phyloP scores from a whole-genome alignment of 2,888 invertebrate species.

The Synanthedon tipuliformis region DNA sequence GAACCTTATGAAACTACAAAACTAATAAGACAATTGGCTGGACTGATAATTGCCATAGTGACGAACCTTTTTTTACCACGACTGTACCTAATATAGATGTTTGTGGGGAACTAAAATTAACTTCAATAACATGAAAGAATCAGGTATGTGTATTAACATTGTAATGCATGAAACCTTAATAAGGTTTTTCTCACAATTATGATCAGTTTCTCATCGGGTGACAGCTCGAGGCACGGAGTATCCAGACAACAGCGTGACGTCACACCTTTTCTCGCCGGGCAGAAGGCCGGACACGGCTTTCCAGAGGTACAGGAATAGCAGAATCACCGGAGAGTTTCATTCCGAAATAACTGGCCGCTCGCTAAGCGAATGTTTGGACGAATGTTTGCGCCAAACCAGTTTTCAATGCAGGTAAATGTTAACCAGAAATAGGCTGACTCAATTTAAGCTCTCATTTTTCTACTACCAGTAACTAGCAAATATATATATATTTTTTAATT shows the following conservation, averaged over 20 bases:
- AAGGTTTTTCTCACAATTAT: slow-evolving; percentile 59
- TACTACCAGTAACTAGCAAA: background rate
- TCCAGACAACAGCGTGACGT: slow-evolving; percentile 87
- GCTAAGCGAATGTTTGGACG: slow-evolving; percentile 89
- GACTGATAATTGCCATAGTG: too few relatives aligned
- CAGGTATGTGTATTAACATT: background rate
- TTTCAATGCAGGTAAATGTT: slow-evolving; percentile 82
- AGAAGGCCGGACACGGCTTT: slow-evolving; percentile 89
- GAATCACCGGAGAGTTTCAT: slow-evolving; percentile 88
- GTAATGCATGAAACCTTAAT: slow-evolving; percentile 40
- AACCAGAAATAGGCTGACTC: slow-evolving; percentile 27
- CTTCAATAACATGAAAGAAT: background rate
- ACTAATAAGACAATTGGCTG: too few relatives aligned
- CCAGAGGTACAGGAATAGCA: slow-evolving; percentile 86
- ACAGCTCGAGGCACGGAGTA: slow-evolving; percentile 90
- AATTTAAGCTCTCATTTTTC: background rate
- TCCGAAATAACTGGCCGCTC: slow-evolving; percentile 90
- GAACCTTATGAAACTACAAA: too few relatives aligned
- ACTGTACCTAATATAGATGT: too few relatives aligned
- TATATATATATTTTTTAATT: too few relatives aligned
- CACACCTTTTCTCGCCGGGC: slow-evolving; percentile 85
- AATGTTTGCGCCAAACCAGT: slow-evolving; percentile 88
- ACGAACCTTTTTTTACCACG: too few relatives aligned
- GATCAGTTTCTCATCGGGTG: slow-evolving; percentile 70
- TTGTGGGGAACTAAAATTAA: background rate